Evolutionary conservation across 2,113 vertebrate genomes (phyloP).

Genomic region (Arothron firmamentum): DNA sequence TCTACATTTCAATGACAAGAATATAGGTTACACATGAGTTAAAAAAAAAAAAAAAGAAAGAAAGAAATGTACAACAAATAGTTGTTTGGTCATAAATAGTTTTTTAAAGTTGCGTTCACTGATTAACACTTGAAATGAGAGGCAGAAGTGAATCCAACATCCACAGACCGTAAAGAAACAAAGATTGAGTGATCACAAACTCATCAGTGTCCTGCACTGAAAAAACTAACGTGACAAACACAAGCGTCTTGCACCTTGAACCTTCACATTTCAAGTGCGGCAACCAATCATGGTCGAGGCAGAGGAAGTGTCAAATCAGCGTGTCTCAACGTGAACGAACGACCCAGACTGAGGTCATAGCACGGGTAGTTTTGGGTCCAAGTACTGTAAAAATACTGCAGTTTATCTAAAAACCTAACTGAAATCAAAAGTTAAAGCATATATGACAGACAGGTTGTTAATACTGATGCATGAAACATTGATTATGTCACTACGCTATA

Average conservation of each 20-base stretch:
- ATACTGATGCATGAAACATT: not conserved
- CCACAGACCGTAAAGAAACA: not conserved
- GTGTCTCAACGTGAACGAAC: constrained; percentile 17
- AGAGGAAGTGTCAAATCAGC: constrained; percentile 1
- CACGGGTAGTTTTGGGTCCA: not conserved
- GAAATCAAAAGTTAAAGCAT: not conserved
- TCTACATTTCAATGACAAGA: constrained; percentile 56
- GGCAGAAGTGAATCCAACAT: constrained; percentile 18
- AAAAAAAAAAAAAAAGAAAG: constrained; percentile 36
- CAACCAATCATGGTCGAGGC: not conserved
- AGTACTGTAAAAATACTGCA: not conserved
- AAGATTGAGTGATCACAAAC: constrained; percentile 5
- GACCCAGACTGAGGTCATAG: not conserved
- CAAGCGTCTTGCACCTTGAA: constrained; percentile 1
- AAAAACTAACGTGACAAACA: constrained; percentile 22
- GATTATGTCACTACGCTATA: not conserved
- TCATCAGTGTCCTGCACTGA: constrained; percentile 73
- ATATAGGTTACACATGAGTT: constrained; percentile 42
- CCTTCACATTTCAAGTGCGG: constrained; percentile 18
- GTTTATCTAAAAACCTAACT: not conserved
- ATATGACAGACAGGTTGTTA: not conserved
- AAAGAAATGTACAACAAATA: constrained; percentile 43
- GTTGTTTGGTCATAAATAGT: constrained; percentile 53
- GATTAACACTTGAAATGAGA: constrained; percentile 27
- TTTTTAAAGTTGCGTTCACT: constrained; percentile 23